These are phyloP conservation scores for Paralichthys olivaceus DNA, from an alignment of 2,113 vertebrate genomes.

Conservation along the genomic window DNA sequence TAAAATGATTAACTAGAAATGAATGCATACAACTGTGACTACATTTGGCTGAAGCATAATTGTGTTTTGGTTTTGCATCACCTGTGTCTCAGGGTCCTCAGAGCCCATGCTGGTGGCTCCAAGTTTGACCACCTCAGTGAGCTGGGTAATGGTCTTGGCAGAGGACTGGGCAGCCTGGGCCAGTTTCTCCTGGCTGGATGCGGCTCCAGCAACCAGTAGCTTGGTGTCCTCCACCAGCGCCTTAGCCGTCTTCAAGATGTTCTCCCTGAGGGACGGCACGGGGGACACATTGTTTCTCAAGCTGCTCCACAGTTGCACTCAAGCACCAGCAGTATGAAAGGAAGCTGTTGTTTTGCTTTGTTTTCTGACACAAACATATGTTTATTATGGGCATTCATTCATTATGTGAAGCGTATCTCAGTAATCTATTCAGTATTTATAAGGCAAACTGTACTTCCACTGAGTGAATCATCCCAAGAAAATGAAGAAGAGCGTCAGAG, in stretches of 20 bases:
- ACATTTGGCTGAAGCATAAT: slow-evolving; percentile 18
- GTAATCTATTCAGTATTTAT: not conserved
- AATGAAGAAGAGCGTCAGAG: too few species aligned
- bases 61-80: slow-evolving; percentile 48
- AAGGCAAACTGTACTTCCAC: slow-evolving; percentile 15
- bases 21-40: not conserved
- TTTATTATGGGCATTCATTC: not conserved
- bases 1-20: not conserved
- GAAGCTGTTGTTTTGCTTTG: slow-evolving; percentile 24
- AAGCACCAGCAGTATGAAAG: slow-evolving; percentile 26
- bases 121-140: slow-evolving; percentile 96
- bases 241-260: slow-evolving; percentile 98
- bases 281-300: slow-evolving; percentile 49
- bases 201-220: slow-evolving; percentile 94
- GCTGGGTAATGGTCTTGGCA: slow-evolving; percentile 95
- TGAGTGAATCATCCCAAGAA: too few species aligned
- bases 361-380: slow-evolving; percentile 2
- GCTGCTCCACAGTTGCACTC: slow-evolving; percentile 47
- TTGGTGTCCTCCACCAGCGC: slow-evolving; percentile 98
- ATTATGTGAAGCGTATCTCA: slow-evolving; percentile 19
- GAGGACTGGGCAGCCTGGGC: slow-evolving; percentile 97
- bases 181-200: slow-evolving; percentile 95
- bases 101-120: slow-evolving; percentile 97
- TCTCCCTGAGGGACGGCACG: slow-evolving; percentile 85
- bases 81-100: slow-evolving; percentile 96